These are phyloP conservation scores for Nemotelus nigrinus DNA, from an alignment of 2,888 invertebrate genomes.

Conservation along the genomic window DNA sequence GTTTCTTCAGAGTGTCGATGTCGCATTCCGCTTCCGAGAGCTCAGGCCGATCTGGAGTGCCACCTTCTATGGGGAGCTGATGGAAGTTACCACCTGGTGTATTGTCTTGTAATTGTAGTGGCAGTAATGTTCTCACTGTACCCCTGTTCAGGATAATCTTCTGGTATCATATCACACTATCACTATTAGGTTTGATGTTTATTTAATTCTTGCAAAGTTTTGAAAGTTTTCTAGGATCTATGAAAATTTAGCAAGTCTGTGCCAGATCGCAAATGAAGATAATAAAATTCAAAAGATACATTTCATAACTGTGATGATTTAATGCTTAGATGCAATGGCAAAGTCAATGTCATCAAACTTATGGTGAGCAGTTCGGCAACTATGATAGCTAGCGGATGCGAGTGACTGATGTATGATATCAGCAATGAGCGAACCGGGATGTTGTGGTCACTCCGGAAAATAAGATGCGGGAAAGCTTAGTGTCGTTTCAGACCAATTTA, in stretches of 20 bases:
- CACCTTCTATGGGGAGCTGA: slow-evolving; percentile 56
- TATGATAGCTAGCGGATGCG: not conserved
- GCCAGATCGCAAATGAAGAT: slow-evolving; percentile 45
- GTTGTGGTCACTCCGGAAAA: not conserved
- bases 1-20: slow-evolving; percentile 78
- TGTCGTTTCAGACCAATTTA: slow-evolving; percentile 1
- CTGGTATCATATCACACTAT: slow-evolving; percentile 53
- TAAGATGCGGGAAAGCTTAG: not conserved
- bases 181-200: slow-evolving; percentile 50
- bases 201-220: slow-evolving; percentile 25
- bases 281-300: slow-evolving; percentile 35
- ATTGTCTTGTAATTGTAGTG: slow-evolving; percentile 68
- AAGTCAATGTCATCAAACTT: too few species aligned
- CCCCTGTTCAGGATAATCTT: slow-evolving; percentile 60
- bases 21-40: slow-evolving; percentile 78
- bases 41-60: slow-evolving; percentile 67
- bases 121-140: slow-evolving; percentile 72
- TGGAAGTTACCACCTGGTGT: slow-evolving; percentile 58
- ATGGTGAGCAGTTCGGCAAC: not conserved
- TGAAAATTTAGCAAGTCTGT: slow-evolving; percentile 44
- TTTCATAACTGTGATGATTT: slow-evolving; percentile 12
- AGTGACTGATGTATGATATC: slow-evolving; percentile 1
- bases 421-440: slow-evolving; percentile 23
- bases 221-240: slow-evolving; percentile 21
- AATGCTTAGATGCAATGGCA: slow-evolving; percentile 22